These are phyloP conservation scores for Steromphala cineraria DNA, from an alignment of 2,888 invertebrate genomes.

Conservation along the genomic window DNA sequence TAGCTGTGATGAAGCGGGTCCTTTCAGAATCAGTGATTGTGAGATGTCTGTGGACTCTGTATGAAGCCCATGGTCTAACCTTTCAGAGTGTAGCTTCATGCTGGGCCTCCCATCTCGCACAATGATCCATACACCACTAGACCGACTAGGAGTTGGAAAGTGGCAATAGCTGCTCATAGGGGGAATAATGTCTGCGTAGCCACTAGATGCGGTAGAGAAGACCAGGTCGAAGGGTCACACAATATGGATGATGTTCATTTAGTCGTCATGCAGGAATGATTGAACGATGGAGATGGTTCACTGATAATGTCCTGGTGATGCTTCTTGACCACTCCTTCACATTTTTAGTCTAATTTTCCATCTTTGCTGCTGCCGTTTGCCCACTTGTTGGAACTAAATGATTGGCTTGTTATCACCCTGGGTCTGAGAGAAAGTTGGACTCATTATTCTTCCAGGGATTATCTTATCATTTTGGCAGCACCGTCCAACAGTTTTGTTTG, in stretches of 20 bases:
- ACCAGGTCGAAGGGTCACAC: background rate
- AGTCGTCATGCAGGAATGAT: background rate
- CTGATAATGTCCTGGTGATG: background rate
- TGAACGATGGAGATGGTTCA: background rate
- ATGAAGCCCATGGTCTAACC: background rate
- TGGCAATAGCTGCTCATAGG: background rate
- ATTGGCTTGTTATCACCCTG: background rate
- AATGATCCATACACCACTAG: background rate
- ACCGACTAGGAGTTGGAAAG: too few species aligned
- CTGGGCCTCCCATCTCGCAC: background rate
- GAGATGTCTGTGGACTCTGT: background rate
- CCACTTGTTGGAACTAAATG: background rate
- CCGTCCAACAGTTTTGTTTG: constrained; percentile 4
- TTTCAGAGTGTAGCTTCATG: background rate
- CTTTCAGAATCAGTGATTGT: background rate
- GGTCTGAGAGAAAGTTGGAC: background rate
- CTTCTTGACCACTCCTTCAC: too few species aligned
- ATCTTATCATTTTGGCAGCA: constrained; percentile 12
- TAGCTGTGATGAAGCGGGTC: background rate
- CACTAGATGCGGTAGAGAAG: background rate
- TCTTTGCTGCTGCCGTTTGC: background rate
- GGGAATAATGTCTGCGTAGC: background rate
- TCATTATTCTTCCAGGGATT: background rate
- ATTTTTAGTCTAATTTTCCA: too few species aligned
- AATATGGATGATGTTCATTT: constrained; percentile 14